phyloP scores from a whole-genome alignment of 2,113 vertebrate genomes.

The Chaenogobius annularis region DNA sequence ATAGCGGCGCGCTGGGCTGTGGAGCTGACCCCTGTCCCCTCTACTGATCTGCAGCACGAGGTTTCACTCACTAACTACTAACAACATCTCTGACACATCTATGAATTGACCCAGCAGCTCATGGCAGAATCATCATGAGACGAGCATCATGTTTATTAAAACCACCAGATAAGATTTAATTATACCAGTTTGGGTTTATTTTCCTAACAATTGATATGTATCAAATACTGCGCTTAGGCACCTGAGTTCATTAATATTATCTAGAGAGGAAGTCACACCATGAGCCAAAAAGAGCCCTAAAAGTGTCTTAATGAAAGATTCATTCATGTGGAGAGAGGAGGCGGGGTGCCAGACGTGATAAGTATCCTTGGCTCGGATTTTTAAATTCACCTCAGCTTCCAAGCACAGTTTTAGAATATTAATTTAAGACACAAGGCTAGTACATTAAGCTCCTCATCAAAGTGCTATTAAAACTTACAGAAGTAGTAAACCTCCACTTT shows the following conservation, averaged over 20 bases:
- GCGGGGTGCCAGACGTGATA: slow-evolving; percentile 68
- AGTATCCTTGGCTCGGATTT: slow-evolving; percentile 58
- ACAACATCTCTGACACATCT: slow-evolving; percentile 48
- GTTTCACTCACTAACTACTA: slow-evolving; percentile 41
- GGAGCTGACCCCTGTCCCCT: slow-evolving; percentile 44
- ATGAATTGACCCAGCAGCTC: slow-evolving; percentile 48
- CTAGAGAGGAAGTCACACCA: slow-evolving; percentile 60
- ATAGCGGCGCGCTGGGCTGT: slow-evolving; percentile 32
- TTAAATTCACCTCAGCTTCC: slow-evolving; percentile 59
- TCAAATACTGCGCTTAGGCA: slow-evolving; percentile 51
- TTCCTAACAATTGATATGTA: slow-evolving; percentile 53
- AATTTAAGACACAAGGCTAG: slow-evolving; percentile 46
- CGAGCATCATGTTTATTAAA: slow-evolving; percentile 45
- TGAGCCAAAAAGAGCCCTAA: slow-evolving; percentile 59
- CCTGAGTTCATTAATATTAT: slow-evolving; percentile 71
- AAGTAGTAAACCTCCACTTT: slow-evolving; percentile 8
- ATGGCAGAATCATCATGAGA: slow-evolving; percentile 35
- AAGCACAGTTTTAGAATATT: slow-evolving; percentile 50
- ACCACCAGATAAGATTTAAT: slow-evolving; percentile 58
- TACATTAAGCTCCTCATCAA: slow-evolving; percentile 52
- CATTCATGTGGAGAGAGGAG: slow-evolving; percentile 68
- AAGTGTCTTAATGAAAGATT: slow-evolving; percentile 71
- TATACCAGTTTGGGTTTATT: slow-evolving; percentile 50
- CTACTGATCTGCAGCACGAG: slow-evolving; percentile 25
- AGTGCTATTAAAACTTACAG: slow-evolving; percentile 40